Evolutionary conservation across 2,797 vertebrate species (phyloP).

Genomic region (Diplodus sargus): DNA sequence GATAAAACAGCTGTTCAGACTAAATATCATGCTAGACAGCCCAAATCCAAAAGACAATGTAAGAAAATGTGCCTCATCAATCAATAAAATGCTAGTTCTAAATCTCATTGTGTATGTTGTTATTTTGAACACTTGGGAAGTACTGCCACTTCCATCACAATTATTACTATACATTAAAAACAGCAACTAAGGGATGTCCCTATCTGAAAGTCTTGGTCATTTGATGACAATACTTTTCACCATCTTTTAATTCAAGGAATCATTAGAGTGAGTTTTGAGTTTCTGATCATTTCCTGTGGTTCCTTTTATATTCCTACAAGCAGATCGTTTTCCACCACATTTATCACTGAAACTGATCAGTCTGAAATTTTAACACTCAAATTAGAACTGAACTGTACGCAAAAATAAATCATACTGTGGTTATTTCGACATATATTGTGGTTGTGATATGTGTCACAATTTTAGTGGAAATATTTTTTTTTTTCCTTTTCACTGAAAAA

Average conservation of each 20-base stretch:
- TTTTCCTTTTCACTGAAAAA: no score
- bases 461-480: no score
- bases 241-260: neutral
- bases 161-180: constrained; percentile 7
- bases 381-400: no score
- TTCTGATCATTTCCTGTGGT: neutral
- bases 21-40: constrained; percentile 10
- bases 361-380: neutral
- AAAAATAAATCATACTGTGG: no score
- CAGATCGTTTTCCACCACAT: neutral
- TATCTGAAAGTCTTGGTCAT: neutral
- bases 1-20: constrained; percentile 19
- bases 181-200: neutral
- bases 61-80: neutral
- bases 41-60: constrained; percentile 31
- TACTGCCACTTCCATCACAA: constrained; percentile 3
- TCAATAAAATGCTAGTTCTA: constrained; percentile 15
- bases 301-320: neutral
- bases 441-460: no score
- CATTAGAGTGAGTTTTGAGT: neutral
- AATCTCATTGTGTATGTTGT: constrained; percentile 28
- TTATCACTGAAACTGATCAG: constrained; percentile 3
- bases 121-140: constrained; percentile 15
- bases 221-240: neutral
- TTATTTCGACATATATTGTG: no score